Conservation (phyloP, 1,140 invertebrate genomes). For the Latrodectus geometricus region DNA sequence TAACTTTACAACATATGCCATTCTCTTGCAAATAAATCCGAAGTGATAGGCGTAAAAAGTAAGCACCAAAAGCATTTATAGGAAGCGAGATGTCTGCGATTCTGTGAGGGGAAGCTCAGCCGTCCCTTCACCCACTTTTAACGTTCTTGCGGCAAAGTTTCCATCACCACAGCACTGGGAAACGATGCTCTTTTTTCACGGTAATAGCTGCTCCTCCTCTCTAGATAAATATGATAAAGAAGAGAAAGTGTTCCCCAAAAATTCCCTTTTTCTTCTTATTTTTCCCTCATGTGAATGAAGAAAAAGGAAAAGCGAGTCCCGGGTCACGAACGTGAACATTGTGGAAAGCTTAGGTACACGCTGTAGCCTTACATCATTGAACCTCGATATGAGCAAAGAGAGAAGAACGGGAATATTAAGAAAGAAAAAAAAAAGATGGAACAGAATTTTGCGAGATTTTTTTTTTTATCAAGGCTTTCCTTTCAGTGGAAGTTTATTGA, state of each 20-base stretch:
- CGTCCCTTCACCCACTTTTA: too few relatives aligned
- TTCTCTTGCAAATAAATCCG: not conserved
- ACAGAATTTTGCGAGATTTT: not conserved
- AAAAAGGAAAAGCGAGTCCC: not conserved
- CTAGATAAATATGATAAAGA: not conserved
- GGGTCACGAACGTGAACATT: not conserved
- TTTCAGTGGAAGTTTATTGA: not conserved
- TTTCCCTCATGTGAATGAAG: not conserved
- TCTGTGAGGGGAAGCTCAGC: too few relatives aligned
- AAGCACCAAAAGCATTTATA: not conserved
- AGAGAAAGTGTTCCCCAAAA: not conserved
- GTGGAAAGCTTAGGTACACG: not conserved
- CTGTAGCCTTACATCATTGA: not conserved
- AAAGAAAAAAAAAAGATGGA: not conserved
- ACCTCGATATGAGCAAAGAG: not conserved
- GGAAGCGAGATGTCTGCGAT: too few relatives aligned
- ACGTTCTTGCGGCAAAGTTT: not conserved
- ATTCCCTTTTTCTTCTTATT: not conserved
- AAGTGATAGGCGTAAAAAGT: not conserved
- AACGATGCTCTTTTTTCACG: not conserved
- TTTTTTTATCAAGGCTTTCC: not conserved
- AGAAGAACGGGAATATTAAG: not conserved
- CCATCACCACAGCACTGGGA: not conserved
- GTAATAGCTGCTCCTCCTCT: not conserved
- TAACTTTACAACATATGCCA: not conserved